phyloP scores from a whole-genome alignment of 2,113 vertebrate genomes.

The Pelodiscus sinensis region DNA sequence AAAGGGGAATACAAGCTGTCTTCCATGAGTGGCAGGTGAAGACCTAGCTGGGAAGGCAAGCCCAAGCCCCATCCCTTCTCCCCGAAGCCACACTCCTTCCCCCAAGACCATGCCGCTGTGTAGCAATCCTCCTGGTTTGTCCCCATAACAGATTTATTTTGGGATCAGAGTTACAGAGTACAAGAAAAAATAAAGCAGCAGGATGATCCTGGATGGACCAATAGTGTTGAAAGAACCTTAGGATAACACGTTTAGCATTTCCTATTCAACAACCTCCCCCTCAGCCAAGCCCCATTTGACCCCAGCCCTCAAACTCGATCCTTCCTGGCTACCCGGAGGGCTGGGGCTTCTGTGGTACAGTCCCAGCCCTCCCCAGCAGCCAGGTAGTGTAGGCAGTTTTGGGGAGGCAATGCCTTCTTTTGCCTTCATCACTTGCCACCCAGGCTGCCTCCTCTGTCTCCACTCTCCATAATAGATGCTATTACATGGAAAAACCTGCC shows the following conservation, averaged over 20 bases:
- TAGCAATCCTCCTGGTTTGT: accelerated
- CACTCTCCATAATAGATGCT: neutral
- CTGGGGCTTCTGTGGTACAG: too few species aligned
- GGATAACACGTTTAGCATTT: slow-evolving; percentile 2
- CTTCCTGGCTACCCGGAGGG: too few species aligned
- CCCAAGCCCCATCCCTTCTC: too few species aligned
- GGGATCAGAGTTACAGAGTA: accelerated
- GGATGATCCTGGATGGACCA: slow-evolving; percentile 1
- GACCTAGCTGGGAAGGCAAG: too few species aligned
- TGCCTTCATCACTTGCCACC: too few species aligned
- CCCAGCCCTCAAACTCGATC: too few species aligned
- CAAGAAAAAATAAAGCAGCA: neutral
- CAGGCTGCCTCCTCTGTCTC: neutral
- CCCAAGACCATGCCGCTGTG: neutral
- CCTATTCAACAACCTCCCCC: slow-evolving; percentile 4
- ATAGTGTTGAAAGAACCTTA: neutral
- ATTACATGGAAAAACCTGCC: neutral
- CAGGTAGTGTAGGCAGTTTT: too few species aligned
- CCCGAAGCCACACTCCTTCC: too few species aligned
- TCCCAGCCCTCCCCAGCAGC: too few species aligned
- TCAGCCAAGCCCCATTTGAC: neutral
- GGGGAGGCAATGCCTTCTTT: too few species aligned
- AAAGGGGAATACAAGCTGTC: neutral
- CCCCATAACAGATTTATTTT: accelerated
- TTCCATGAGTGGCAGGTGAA: too few species aligned